Evolutionary conservation across 2,113 vertebrate species (phyloP), one percentile per base, ranked within the genome.

Genomic region (Falcunculus frontatus): DNA sequence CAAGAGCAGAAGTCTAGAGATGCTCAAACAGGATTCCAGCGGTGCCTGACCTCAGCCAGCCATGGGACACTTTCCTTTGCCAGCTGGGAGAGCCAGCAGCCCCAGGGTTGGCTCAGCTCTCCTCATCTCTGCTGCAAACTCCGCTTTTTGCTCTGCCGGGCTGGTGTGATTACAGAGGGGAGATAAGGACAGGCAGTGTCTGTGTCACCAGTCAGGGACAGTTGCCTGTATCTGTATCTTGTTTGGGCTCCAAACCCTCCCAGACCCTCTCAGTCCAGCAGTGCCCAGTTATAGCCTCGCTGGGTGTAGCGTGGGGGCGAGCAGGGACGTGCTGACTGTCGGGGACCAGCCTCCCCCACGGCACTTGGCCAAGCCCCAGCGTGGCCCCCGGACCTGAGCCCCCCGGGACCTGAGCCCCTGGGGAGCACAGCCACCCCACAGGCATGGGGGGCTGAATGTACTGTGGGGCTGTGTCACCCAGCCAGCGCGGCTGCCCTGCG

Each of bases 261-360:
- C 49, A 67, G 68, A 23, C 35, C 1, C 37, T 26, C 74, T 6
- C 9, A 4, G 27, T 15, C 13, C 20, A 1, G 23, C 6, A 1
- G 37, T 32, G 60, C 16, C 39, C 17, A 4, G 35, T 35, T 72
- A 53, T 0, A 1, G 63, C 49, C 67, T 44, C 2, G 1, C 74
- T 57, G 93, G 41, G 50, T 1, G 3, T 21, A 41, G 60, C 0
- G 1, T 1, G 3, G 59, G 39, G 77, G 41, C 0, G 7, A 88
- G 55, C 25, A 57, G 70, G 27, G 74, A 26, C 0, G 3, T 52
- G 52, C 13, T 4, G 18, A 11, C 12, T 59, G 14, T 23, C 0
- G 0, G 57, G 50, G 57, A 73, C 57, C 15, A 11, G 44, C 26
- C 29, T 41, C 42, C 22, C 35, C 42, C 16, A 1, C 0, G 0